phyloP scores from a whole-genome alignment of 2,113 vertebrate species.

The Scopus umbretta region DNA sequence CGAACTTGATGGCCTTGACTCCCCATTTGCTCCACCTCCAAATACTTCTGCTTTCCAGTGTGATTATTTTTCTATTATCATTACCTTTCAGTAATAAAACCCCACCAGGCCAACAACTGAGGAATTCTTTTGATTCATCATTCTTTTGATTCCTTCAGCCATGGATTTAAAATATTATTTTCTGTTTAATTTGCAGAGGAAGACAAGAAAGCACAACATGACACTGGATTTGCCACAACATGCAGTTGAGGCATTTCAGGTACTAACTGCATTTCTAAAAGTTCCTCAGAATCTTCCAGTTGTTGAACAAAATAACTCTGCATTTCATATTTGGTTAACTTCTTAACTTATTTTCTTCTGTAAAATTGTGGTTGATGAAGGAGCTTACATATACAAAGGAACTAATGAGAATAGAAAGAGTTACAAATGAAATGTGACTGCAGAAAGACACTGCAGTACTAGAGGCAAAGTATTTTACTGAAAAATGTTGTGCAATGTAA shows the following conservation, averaged over 20 bases:
- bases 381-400: background rate
- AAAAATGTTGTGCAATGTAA: background rate
- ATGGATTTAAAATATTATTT: background rate
- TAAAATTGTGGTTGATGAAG: background rate
- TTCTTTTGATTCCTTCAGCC: constrained; percentile 9
- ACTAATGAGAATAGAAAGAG: background rate
- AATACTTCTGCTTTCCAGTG: constrained; percentile 43
- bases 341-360: background rate
- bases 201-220: constrained; percentile 12
- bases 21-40: constrained; percentile 44
- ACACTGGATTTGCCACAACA: constrained; percentile 30
- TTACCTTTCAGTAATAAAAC: constrained; percentile 64
- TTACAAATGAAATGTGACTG: background rate
- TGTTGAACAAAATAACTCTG: background rate
- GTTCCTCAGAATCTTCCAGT: background rate
- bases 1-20: constrained; percentile 37
- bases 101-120: constrained; percentile 47
- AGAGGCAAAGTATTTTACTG: background rate
- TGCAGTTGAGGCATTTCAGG: constrained; percentile 11
- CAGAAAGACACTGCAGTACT: background rate
- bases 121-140: constrained; percentile 29
- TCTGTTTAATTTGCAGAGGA: background rate
- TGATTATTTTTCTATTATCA: constrained; percentile 54
- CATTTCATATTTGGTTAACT: background rate
- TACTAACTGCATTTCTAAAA: background rate